Evolutionary conservation across 2,797 vertebrate species (phyloP), one percentile per base, ranked within the genome.

Genomic region (Aratinga solstitialis): DNA sequence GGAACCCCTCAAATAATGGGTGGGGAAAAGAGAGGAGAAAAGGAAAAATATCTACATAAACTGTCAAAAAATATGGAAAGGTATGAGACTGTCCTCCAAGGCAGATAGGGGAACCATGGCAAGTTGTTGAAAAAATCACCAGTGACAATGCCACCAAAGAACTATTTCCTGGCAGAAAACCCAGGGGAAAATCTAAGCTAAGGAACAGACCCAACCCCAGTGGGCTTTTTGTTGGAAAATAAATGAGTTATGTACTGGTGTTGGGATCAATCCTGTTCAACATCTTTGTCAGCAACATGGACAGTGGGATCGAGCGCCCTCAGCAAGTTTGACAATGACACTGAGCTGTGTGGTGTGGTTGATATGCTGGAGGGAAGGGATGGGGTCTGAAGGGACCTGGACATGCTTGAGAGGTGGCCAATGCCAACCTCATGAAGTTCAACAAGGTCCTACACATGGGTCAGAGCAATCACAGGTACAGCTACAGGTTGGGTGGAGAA

Each of bases 51-150:
- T 7, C 10, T 20, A 78, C 32, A 72, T 16, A 66, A 72, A 47
- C 6, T 50, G 20, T 3, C 10, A 56, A 62, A 86, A 91, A 24
- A 0, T 17, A 32, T 2, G 26, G 23, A 59, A 80, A 88, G 21
- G n/a, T 90, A 59, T 0, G 2, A 24, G 20, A 38, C 20, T 0
- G 2, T 13, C 4, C 40, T n/a, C 27, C 32, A 8, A 50, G 29
- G 45, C 5, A 59, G 11, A 26, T 6, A 42, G 27, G 21, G 24
- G 21, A 61, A 45, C n/a, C 24, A 16, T 3, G 13, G 43, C 42
- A 80, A 74, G 4, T 1, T 59, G 27, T 27, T 51, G 26, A 67
- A 81, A 89, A 75, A 88, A 43, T 11, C 30, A 42, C 15, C 24
- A 36, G 48, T 6, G 36, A 32, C 19, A 26, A 29, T 30, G 22